A percentile compares a stretch with the other conserved stretches of the same genome.
Conservation (phyloP, 2,113 vertebrate species). For the Myotis davidii region DNA sequence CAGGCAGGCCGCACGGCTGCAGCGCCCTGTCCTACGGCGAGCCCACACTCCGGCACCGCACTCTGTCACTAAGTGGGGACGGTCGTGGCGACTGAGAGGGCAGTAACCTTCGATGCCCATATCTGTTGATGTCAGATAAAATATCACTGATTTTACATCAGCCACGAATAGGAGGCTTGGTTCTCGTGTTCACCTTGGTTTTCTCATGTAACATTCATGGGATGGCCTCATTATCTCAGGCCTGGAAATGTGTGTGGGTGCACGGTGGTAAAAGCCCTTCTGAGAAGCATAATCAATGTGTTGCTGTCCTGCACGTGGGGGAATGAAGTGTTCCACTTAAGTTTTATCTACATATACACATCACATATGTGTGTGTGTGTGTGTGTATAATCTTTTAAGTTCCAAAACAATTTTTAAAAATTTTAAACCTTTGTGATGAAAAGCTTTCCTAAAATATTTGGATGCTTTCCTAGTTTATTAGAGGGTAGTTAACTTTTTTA, state of each 20-base stretch:
- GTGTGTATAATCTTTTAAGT: not conserved
- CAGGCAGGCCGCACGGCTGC: not conserved
- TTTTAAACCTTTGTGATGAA: not conserved
- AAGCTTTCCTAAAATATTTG: not conserved
- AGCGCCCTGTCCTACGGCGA: rapidly evolving
- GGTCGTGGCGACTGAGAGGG: not conserved
- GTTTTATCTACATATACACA: not conserved
- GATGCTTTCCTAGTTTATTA: not conserved
- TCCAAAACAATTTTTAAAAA: not conserved
- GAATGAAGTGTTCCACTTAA: not conserved
- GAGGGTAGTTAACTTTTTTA: not conserved
- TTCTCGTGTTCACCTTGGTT: not conserved
- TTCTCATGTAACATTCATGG: not conserved
- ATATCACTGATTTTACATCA: not conserved
- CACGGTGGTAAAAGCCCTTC: not conserved
- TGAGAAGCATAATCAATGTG: not conserved
- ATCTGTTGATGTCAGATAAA: too few relatives aligned
- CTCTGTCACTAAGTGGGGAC: not conserved
- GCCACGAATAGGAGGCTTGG: not conserved
- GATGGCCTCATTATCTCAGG: not conserved
- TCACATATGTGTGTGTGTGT: not conserved
- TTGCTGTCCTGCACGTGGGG: not conserved
- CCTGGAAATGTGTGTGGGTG: not conserved
- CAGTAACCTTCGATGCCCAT: rapidly evolving
- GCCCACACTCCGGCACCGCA: rapidly evolving